Percentiles rank a stretch among this genome's conserved stretches.
These are phyloP conservation scores for Coilia nasus DNA, from an alignment of 2,797 vertebrate species.

Conservation along the genomic window DNA sequence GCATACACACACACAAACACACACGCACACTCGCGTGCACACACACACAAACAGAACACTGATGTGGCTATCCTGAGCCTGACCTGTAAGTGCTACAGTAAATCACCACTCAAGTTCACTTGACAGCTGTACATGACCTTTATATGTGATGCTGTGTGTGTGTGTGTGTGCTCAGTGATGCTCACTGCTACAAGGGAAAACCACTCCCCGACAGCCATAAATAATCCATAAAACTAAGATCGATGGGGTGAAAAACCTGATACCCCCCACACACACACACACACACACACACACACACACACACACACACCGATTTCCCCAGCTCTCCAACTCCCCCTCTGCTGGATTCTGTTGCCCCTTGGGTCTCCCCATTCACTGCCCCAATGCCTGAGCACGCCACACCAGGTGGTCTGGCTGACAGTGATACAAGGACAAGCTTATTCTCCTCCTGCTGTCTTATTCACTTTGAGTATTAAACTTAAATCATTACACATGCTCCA, in stretches of 20 bases:
- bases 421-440: no score
- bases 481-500: no score
- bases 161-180: not conserved
- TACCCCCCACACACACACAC: no score
- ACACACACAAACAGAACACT: not conserved
- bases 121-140: not conserved
- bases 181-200: not conserved
- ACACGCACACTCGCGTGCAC: no score
- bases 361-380: not conserved
- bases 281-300: no score
- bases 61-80: not conserved
- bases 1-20: no score
- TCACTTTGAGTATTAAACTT: no score
- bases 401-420: no score
- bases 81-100: not conserved
- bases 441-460: no score
- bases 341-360: not conserved
- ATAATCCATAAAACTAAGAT: not conserved
- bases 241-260: not conserved
- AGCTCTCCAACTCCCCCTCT: no score
- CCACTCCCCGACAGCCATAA: not conserved
- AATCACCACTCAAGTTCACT: not conserved
- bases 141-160: not conserved
- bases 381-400: no score
- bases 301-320: no score